Percentiles rank a stretch among this genome's conserved stretches.
phyloP scores from a whole-genome alignment of 2,888 invertebrate species.

The Dasypogon diadema region DNA sequence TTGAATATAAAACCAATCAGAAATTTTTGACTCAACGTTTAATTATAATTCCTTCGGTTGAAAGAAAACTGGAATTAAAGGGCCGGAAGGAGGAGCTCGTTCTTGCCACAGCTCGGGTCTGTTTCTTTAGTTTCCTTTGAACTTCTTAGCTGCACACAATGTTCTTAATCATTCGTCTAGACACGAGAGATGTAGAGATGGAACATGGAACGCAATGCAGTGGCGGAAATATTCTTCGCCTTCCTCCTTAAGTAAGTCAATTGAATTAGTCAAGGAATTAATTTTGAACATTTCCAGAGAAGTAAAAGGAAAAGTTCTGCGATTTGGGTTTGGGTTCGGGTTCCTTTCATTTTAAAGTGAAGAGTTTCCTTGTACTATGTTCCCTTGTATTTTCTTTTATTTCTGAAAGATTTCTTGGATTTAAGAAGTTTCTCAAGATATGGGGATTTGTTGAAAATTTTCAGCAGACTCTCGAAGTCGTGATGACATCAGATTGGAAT shows the following conservation, averaged over 20 bases:
- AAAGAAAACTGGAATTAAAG: conserved; percentile 38
- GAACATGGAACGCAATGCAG: conserved; percentile 26
- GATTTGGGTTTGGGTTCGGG: not conserved
- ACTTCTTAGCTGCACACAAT: conserved; percentile 43
- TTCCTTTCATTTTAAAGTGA: conserved; percentile 2
- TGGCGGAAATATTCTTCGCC: conserved; percentile 47
- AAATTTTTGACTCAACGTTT: conserved; percentile 46
- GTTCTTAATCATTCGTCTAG: conserved; percentile 49
- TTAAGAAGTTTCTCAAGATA: conserved; percentile 23
- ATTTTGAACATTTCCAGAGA: conserved; percentile 45
- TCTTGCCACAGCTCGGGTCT: not conserved
- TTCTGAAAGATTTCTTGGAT: conserved; percentile 14
- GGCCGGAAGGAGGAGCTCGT: conserved; percentile 23
- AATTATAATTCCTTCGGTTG: conserved; percentile 31
- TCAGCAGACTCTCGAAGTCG: conserved; percentile 35
- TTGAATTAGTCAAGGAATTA: conserved; percentile 50
- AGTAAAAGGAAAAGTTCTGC: conserved; percentile 16
- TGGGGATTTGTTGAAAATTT: conserved; percentile 22
- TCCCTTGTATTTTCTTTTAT: conserved; percentile 20
- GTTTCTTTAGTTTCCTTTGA: conserved; percentile 19
- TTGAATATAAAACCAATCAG: conserved; percentile 35
- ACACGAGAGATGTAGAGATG: conserved; percentile 16
- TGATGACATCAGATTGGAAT: conserved; percentile 46
- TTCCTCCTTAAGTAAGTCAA: conserved; percentile 50
- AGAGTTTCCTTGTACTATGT: conserved; percentile 1